Evolutionary conservation across 2,888 invertebrate genomes (phyloP), one percentile per base, ranked within the genome.

Genomic region (Epistrophella euchroma): DNA sequence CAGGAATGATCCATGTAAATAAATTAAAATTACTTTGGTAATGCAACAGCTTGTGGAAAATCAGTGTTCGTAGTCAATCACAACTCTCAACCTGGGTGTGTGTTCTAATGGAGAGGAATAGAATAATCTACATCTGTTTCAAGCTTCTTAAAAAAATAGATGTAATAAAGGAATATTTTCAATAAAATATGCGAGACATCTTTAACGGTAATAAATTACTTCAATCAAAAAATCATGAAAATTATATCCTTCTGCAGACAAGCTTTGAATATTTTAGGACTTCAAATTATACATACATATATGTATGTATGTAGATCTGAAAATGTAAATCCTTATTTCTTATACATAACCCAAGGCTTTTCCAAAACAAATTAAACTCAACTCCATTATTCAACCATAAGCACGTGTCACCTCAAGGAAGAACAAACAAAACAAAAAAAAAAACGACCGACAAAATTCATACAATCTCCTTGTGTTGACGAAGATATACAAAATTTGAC

Each of bases 351-450:
- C 28, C 43, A 43, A n/a, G 43, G 43, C 5, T 15, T 62, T 25
- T 62, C 2, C 15, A 15, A 40, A 40, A 60, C 43, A 43, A 43
- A 43, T 62, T 43, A 43, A 62, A 62, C 43, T 62, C 28, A 28
- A 43, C 15, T 66, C 17, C 32, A 47, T 66, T 66, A 47, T 66
- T 66, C 17, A 66, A 47, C 47, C 32, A 47, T 45, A 22, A 28
- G 66, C 66, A 66, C 47, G 66, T 66, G 47, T 47, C 45, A 47
- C 45, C 17, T 13, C 19, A 47, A 35, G 15, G 13, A 66, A 32
- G 9, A 60, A 17, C n/a, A 64, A 45, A 35, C 9, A 25, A 43
- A 13, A n/a, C n/a, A n/a, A n/a, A n/a, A n/a, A n/a, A n/a, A n/a
- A n/a, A n/a, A n/a, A n/a, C n/a, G n/a, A n/a, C n/a, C n/a, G n/a